These are phyloP conservation scores for Drosophila biarmipes DNA, from an alignment of 1,140 invertebrate species.

Conservation along the genomic window DNA sequence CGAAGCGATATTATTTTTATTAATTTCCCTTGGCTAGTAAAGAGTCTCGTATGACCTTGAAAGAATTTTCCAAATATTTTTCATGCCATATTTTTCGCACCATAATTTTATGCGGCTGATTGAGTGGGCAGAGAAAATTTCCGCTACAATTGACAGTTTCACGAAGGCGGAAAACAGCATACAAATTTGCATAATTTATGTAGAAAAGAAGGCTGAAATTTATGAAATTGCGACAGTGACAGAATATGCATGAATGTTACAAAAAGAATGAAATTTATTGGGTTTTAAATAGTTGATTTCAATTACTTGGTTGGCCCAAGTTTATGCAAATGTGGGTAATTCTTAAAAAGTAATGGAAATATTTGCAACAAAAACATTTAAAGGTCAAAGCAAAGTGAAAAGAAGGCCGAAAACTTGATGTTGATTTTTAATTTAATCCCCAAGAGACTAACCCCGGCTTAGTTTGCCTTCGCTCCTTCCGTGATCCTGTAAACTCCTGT, in stretches of 20 bases:
- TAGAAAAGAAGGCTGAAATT: conserved; percentile 2
- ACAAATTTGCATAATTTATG: conserved; percentile 28
- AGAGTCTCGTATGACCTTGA: not conserved
- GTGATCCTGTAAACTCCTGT: conserved; percentile 15
- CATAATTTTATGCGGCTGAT: not conserved
- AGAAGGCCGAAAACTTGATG: not conserved
- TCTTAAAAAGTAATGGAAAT: too few relatives aligned
- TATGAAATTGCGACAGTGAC: conserved; percentile 11
- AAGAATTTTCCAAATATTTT: conserved; percentile 25
- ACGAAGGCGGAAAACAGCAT: not conserved
- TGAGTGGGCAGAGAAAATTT: conserved; percentile 4
- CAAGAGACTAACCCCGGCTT: not conserved
- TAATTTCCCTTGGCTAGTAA: not conserved
- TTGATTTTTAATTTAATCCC: conserved; percentile 30
- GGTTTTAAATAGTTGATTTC: too few relatives aligned
- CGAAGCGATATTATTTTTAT: not conserved
- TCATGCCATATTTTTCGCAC: too few relatives aligned
- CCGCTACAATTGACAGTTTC: conserved; percentile 30
- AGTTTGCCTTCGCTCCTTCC: not conserved
- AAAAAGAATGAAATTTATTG: not conserved
- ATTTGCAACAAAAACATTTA: too few relatives aligned
- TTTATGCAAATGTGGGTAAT: too few relatives aligned
- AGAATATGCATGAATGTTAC: conserved; percentile 15
- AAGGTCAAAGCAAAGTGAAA: too few relatives aligned
- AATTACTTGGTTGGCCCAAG: too few relatives aligned